A percentile compares a stretch with the other conserved stretches of the same genome.
These are phyloP conservation scores for Megaceryle alcyon DNA, from an alignment of 2,797 vertebrate species.

Conservation along the genomic window DNA sequence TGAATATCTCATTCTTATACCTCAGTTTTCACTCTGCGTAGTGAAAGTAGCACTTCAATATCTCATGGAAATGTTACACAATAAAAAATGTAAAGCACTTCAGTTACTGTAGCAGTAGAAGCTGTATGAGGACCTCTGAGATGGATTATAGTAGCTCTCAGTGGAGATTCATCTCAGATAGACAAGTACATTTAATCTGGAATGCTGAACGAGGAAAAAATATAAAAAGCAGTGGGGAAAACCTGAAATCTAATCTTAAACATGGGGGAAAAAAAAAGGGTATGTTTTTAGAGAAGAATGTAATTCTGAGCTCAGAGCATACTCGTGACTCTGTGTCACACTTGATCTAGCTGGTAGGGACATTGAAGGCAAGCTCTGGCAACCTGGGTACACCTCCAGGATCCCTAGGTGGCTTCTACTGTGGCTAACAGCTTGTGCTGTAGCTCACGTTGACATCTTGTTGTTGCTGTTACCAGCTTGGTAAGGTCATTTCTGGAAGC, in stretches of 20 bases:
- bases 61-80: not conserved
- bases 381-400: not conserved
- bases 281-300: not conserved
- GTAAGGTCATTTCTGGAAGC: conserved; percentile 24
- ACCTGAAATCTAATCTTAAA: not conserved
- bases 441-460: not conserved
- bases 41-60: not conserved
- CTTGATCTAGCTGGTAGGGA: not conserved
- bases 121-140: not conserved
- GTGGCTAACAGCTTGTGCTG: not conserved
- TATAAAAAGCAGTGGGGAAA: not conserved
- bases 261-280: not conserved
- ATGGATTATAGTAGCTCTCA: not conserved
- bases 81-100: not conserved
- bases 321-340: not conserved
- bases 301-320: not conserved
- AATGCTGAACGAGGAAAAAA: not conserved
- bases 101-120: not conserved
- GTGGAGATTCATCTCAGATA: not conserved
- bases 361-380: not conserved
- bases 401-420: not conserved
- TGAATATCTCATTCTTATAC: not conserved
- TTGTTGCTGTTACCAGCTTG: not conserved
- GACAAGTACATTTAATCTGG: conserved; percentile 14
- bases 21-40: not conserved